Conservation (phyloP, 2,113 vertebrate species). For the human region GRCh38 chr16:25530501-25531000, state of each 20-base stretch:
- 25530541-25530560: background rate
- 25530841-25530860: too few species aligned
- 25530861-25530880: too few species aligned
- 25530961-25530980: too few species aligned
- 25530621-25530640: background rate
- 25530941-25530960: too few species aligned
- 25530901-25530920: too few species aligned
- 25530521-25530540: background rate
- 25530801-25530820: too few species aligned
- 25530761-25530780: background rate
- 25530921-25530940: too few species aligned
- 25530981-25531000: too few species aligned
- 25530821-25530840: background rate
- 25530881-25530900: too few species aligned
- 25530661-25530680: background rate
- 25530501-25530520: background rate
- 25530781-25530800: background rate
- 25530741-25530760: background rate
- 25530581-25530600: background rate
- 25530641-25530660: slow-evolving; percentile 31
- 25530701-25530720: background rate
- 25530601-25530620: background rate
- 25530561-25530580: background rate
- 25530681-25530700: slow-evolving; percentile 48
- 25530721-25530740: background rate